Percentiles rank a stretch among this genome's conserved stretches.
phyloP scores from a whole-genome alignment of 2,113 vertebrate species.

The Puntigrus tetrazona region DNA sequence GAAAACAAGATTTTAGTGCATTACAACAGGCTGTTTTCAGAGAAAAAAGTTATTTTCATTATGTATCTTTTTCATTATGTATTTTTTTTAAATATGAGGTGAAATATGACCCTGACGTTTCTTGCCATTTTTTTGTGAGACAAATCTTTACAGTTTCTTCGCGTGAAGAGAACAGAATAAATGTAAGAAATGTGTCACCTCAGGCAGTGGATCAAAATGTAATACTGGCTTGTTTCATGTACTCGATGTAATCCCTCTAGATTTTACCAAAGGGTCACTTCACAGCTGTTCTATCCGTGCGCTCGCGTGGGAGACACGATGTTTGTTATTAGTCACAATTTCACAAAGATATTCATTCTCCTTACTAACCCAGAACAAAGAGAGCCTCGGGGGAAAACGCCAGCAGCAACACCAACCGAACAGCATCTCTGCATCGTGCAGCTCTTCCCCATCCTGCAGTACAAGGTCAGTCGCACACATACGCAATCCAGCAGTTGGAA shows the following conservation, averaged over 20 bases:
- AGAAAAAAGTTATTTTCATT: no score
- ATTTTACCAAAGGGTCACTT: slow-evolving; percentile 14
- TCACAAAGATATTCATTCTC: slow-evolving; percentile 34
- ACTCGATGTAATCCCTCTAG: background rate
- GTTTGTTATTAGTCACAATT: slow-evolving; percentile 41
- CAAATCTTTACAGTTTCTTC: background rate
- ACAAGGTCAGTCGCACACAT: slow-evolving; percentile 76
- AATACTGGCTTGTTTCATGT: slow-evolving; percentile 6
- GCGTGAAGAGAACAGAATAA: background rate
- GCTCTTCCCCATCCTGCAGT: slow-evolving; percentile 77
- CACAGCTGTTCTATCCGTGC: background rate
- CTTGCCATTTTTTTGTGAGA: background rate
- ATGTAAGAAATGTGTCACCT: background rate
- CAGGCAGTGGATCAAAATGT: background rate
- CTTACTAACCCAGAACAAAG: slow-evolving; percentile 54
- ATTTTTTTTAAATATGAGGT: background rate
- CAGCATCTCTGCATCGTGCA: slow-evolving; percentile 49
- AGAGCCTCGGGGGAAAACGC: slow-evolving; percentile 43
- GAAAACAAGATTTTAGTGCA: background rate
- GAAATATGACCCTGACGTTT: background rate
- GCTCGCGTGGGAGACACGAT: background rate
- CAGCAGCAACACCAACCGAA: slow-evolving; percentile 31
- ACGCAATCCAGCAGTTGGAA: slow-evolving; percentile 5
- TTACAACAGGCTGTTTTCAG: background rate
- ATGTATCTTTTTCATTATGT: no score